Conservation (phyloP, 2,888 invertebrate genomes). For the Leptinotarsa juncta region DNA sequence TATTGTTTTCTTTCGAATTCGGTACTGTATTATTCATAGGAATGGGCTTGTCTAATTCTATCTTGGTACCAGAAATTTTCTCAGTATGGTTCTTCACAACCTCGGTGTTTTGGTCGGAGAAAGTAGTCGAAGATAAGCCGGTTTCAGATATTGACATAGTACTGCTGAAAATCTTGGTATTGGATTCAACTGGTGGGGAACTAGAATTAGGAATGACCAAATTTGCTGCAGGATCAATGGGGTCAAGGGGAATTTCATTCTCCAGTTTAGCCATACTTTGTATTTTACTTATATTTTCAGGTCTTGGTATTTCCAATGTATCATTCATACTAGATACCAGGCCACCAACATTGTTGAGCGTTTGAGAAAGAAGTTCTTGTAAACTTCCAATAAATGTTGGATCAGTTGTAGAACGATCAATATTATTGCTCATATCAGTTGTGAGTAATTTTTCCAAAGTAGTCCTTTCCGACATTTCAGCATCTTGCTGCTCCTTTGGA, state of each 20-base stretch:
- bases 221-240: not conserved
- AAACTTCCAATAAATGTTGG: conserved; percentile 57
- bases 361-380: conserved; percentile 60
- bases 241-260: conserved; percentile 48
- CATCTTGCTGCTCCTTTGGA: not conserved
- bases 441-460: conserved; percentile 34
- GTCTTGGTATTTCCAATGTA: conserved; percentile 48
- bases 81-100: not conserved
- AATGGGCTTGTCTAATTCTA: conserved; percentile 5
- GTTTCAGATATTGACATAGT: not conserved
- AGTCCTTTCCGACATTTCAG: conserved; percentile 38
- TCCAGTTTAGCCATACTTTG: conserved; percentile 52
- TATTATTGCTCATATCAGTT: conserved; percentile 31
- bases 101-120: not conserved
- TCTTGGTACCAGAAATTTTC: not conserved
- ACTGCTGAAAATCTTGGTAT: not conserved
- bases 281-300: conserved; percentile 45
- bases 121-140: not conserved
- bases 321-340: conserved; percentile 44
- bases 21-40: conserved; percentile 22
- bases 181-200: not conserved
- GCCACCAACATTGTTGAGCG: conserved; percentile 53
- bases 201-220: not conserved
- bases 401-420: conserved; percentile 52
- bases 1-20: conserved; percentile 26